phyloP scores from a whole-genome alignment of 2,888 invertebrate species.

The Altica lythri region DNA sequence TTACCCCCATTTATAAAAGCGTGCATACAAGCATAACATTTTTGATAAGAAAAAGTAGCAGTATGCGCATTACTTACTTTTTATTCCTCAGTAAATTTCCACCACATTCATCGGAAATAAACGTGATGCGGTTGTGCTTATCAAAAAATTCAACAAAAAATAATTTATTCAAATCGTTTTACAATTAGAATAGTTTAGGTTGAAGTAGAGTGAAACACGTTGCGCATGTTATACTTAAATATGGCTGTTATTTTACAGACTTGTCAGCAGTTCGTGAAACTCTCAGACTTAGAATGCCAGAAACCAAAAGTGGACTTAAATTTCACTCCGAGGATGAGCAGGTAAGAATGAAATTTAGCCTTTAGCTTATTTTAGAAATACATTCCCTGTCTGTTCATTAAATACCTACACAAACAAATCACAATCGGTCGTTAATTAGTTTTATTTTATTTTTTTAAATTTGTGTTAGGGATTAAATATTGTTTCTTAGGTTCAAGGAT shows the following conservation, averaged over 20 bases:
- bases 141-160: slow-evolving; percentile 10
- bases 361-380: too few relatives aligned
- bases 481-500: too few relatives aligned
- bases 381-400: too few relatives aligned
- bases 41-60: slow-evolving; percentile 11
- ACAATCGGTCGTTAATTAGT: too few relatives aligned
- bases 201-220: not conserved
- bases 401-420: too few relatives aligned
- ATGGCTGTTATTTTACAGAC: slow-evolving; percentile 37
- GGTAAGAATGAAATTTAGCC: too few relatives aligned
- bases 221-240: not conserved
- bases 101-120: not conserved
- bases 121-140: slow-evolving; percentile 14
- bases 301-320: slow-evolving; percentile 60
- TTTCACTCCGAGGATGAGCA: slow-evolving; percentile 65
- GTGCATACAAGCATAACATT: slow-evolving; percentile 7
- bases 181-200: not conserved
- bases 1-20: too few relatives aligned
- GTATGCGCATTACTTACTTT: slow-evolving; percentile 4
- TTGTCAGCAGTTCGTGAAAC: slow-evolving; percentile 65
- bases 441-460: too few relatives aligned
- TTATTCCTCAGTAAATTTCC: slow-evolving; percentile 9
- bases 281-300: slow-evolving; percentile 79
- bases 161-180: too few relatives aligned
- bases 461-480: too few relatives aligned